Conservation (phyloP, 1,140 invertebrate species). For the Sycobia sp. region DNA sequence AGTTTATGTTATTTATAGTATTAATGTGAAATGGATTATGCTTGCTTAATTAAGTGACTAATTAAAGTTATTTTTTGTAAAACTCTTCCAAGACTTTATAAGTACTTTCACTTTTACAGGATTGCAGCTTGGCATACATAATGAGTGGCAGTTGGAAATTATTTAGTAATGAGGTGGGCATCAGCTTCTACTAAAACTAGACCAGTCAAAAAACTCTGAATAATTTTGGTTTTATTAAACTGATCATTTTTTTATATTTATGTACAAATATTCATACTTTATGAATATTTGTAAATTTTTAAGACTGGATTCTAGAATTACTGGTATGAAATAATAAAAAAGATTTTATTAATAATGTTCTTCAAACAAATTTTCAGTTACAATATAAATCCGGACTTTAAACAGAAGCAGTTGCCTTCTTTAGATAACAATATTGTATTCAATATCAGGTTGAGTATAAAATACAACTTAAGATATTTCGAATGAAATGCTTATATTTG, state of each 20-base stretch:
- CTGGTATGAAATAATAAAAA: neutral
- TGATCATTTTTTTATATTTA: constrained; percentile 7
- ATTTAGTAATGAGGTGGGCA: constrained; percentile 47
- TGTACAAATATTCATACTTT: neutral
- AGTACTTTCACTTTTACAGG: constrained; percentile 53
- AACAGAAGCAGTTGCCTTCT: constrained; percentile 34
- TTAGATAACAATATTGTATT: constrained; percentile 35
- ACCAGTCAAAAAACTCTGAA: constrained; percentile 15
- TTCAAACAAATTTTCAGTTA: constrained; percentile 34
- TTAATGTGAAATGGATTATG: constrained; percentile 1
- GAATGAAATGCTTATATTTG: constrained; percentile 13
- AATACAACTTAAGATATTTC: constrained; percentile 34
- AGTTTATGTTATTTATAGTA: neutral
- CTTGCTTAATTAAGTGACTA: too few species aligned
- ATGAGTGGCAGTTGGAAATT: constrained; percentile 40
- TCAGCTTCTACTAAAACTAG: constrained; percentile 32
- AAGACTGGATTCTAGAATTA: constrained; percentile 11
- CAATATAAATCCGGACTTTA: constrained; percentile 29
- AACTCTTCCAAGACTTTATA: constrained; percentile 30
- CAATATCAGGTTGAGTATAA: constrained; percentile 43
- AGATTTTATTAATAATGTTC: constrained; percentile 32
- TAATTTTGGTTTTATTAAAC: too few species aligned
- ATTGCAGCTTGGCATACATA: constrained; percentile 42
- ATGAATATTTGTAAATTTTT: constrained; percentile 2
- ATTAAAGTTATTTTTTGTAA: too few species aligned